phyloP scores from a whole-genome alignment of 2,888 invertebrate genomes.

The Megastigmus dorsalis region DNA sequence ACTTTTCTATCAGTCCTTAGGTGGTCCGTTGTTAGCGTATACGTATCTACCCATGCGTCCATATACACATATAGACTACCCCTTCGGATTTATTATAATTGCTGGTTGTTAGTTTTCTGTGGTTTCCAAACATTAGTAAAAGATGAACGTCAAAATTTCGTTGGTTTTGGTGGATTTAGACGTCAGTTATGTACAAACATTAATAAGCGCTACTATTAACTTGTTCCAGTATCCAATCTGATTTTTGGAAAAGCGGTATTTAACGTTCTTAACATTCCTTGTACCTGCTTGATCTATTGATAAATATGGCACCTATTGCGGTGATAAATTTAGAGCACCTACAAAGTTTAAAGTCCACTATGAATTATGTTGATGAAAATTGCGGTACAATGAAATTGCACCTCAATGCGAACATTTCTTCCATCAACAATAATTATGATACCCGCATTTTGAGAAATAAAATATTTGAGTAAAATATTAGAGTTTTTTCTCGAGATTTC shows the following conservation, averaged over 20 bases:
- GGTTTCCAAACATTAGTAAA: neutral
- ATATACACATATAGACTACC: neutral
- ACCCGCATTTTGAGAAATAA: no score
- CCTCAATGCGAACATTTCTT: no score
- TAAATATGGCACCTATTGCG: no score
- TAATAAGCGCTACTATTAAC: neutral
- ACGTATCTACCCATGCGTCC: neutral
- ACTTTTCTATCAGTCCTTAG: conserved; percentile 24
- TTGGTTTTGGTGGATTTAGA: neutral
- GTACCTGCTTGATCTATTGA: neutral
- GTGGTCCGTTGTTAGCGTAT: conserved; percentile 18
- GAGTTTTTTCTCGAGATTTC: no score
- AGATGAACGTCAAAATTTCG: neutral
- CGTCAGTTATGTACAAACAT: neutral
- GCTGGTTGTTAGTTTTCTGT: neutral
- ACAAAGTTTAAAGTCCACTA: no score
- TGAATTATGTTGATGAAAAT: no score
- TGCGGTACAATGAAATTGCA: no score
- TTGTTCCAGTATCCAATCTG: neutral
- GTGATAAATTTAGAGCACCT: no score
- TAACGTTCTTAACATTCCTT: neutral
- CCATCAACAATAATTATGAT: no score
- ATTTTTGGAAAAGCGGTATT: neutral
- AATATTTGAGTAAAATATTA: no score
- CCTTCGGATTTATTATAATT: conserved; percentile 40